These are phyloP conservation scores for Aspidoscelis tigris DNA, from an alignment of 2,113 vertebrate genomes.

Conservation along the genomic window DNA sequence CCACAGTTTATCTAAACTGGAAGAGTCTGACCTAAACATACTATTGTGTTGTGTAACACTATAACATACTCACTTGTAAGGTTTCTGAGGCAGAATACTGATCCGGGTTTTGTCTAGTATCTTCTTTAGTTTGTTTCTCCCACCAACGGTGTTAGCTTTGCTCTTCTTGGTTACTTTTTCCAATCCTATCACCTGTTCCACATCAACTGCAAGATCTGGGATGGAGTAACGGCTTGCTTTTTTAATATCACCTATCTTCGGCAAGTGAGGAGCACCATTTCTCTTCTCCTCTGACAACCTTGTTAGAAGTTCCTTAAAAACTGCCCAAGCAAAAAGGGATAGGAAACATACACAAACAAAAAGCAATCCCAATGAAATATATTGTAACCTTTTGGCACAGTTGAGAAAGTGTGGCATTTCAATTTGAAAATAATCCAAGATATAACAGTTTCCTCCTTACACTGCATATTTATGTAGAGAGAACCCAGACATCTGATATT, in stretches of 20 bases:
- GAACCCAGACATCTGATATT: background rate
- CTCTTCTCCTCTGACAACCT: slow-evolving; percentile 92
- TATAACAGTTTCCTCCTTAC: background rate
- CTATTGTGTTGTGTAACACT: slow-evolving; percentile 23
- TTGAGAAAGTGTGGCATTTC: background rate
- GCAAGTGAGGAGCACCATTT: slow-evolving; percentile 93
- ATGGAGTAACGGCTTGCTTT: slow-evolving; percentile 97
- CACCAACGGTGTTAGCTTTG: slow-evolving; percentile 94
- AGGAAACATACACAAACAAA: slow-evolving; percentile 20
- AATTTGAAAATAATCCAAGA: background rate
- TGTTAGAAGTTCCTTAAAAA: slow-evolving; percentile 95
- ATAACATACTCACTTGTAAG: slow-evolving; percentile 89
- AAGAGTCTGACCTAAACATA: slow-evolving; percentile 13
- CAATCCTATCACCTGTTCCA: slow-evolving; percentile 95
- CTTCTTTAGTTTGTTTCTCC: slow-evolving; percentile 97
- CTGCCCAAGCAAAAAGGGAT: slow-evolving; percentile 69
- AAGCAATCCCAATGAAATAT: slow-evolving; percentile 3
- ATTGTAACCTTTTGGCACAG: background rate
- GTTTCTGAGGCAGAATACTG: slow-evolving; percentile 98
- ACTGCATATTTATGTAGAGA: background rate
- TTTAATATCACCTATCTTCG: slow-evolving; percentile 98
- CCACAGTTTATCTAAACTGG: background rate
- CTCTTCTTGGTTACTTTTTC: slow-evolving; percentile 97
- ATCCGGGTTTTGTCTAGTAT: slow-evolving; percentile 98
- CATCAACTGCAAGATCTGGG: slow-evolving; percentile 95